A percentile compares a stretch with the other conserved stretches of the same genome.
Evolutionary conservation across 2,888 invertebrate genomes (phyloP).

Genomic region (Cosmia pyralina): DNA sequence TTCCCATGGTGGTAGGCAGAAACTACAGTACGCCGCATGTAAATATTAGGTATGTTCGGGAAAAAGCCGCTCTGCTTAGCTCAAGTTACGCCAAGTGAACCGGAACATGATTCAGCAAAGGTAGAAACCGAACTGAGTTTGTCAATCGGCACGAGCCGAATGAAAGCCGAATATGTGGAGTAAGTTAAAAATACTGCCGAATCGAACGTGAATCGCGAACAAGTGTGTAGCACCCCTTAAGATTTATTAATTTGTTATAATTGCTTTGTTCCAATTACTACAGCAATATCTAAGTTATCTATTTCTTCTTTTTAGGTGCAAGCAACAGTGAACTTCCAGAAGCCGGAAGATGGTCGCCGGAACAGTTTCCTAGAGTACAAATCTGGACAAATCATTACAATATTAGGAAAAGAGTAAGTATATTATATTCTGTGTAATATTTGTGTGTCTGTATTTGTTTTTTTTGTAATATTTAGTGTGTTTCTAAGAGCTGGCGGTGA

Average conservation of each 20-base stretch:
- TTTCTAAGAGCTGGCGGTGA: not conserved
- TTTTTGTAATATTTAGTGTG: not conserved
- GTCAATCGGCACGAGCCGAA: not conserved
- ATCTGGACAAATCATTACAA: slow-evolving; percentile 97
- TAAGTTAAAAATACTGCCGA: not conserved
- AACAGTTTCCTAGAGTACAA: slow-evolving; percentile 95
- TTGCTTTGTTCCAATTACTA: no score
- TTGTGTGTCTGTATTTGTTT: not conserved
- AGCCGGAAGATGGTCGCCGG: slow-evolving; percentile 84
- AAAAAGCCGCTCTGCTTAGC: no score
- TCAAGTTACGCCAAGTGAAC: no score
- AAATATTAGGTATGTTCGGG: no score
- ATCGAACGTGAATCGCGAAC: not conserved
- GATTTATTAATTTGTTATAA: not conserved
- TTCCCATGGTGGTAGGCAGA: no score
- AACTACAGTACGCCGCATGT: no score
- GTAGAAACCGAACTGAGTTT: not conserved
- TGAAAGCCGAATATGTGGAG: no score
- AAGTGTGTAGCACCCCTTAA: not conserved
- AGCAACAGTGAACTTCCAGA: slow-evolving; percentile 91
- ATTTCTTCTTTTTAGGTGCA: slow-evolving; percentile 89
- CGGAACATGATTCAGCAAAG: not conserved
- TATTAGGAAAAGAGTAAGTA: slow-evolving; percentile 91
- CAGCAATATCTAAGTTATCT: not conserved
- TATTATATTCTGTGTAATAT: not conserved